A percentile compares a stretch with the other conserved stretches of the same genome.
These are phyloP conservation scores for Rhegmatorhina hoffmannsi DNA, from an alignment of 2,113 vertebrate genomes.

Conservation along the genomic window DNA sequence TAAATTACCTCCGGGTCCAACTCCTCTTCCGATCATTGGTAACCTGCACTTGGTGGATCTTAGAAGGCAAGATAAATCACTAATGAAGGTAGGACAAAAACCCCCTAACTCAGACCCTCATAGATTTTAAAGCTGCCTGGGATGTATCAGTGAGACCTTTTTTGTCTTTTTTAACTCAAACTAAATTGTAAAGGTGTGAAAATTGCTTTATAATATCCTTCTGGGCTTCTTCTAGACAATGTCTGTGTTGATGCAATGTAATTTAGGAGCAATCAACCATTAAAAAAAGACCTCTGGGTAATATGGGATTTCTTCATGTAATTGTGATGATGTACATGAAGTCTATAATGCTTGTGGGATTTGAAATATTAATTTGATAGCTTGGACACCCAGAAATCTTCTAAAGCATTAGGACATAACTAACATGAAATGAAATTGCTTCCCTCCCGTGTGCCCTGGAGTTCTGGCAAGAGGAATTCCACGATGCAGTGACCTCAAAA, in stretches of 20 bases:
- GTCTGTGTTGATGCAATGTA: neutral
- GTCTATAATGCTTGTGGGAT: neutral
- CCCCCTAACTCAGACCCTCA: neutral
- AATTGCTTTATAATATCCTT: slow-evolving; percentile 13
- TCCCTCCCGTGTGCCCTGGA: neutral
- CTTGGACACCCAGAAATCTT: neutral
- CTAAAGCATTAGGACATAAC: neutral
- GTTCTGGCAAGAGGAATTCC: neutral
- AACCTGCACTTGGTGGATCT: slow-evolving; percentile 75
- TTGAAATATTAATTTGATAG: slow-evolving; percentile 48
- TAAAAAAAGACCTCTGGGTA: slow-evolving; percentile 25
- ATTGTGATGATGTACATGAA: neutral
- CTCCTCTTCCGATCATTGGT: slow-evolving; percentile 74
- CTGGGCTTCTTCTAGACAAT: neutral
- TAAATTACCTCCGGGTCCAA: slow-evolving; percentile 72
- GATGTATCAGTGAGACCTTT: neutral
- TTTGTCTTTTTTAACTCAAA: neutral
- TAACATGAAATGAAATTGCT: neutral
- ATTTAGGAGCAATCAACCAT: neutral
- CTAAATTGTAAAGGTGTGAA: neutral
- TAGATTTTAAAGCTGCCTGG: neutral
- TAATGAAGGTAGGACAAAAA: slow-evolving; percentile 72
- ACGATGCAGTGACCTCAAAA: neutral
- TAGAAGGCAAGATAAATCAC: slow-evolving; percentile 72
- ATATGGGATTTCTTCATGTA: slow-evolving; percentile 20